Percentiles rank a stretch among this genome's conserved stretches.
Evolutionary conservation across 1,140 invertebrate species (phyloP).

Genomic region (Psix sp.): DNA sequence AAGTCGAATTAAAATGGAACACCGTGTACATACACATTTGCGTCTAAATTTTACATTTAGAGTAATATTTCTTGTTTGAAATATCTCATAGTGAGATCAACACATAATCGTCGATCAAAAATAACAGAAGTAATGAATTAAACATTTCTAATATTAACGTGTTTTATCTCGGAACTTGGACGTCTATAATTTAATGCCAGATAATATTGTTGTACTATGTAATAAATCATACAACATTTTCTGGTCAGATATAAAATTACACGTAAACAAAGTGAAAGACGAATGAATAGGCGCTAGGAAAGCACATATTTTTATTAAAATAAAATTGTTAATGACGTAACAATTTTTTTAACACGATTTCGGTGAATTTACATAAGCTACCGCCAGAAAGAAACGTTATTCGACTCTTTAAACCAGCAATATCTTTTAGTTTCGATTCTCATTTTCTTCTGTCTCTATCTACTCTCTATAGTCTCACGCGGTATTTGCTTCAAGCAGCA

Average conservation of each 20-base stretch:
- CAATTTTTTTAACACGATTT: conserved; percentile 43
- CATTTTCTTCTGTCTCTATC: conserved; percentile 54
- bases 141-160: conserved; percentile 40
- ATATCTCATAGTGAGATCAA: conserved; percentile 30
- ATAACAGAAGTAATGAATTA: conserved; percentile 34
- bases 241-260: conserved; percentile 23
- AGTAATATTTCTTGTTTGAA: conserved; percentile 1
- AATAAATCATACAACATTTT: conserved; percentile 48
- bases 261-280: conserved; percentile 9
- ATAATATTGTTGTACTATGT: conserved; percentile 43
- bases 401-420: conserved; percentile 44
- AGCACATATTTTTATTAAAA: conserved; percentile 9
- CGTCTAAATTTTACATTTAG: background rate
- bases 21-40: too few relatives aligned
- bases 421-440: conserved; percentile 50
- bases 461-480: conserved; percentile 57
- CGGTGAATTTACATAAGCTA: conserved; percentile 49
- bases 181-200: conserved; percentile 34
- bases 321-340: conserved; percentile 23
- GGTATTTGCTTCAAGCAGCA: conserved; percentile 67
- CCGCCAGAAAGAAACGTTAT: conserved; percentile 33
- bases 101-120: conserved; percentile 29
- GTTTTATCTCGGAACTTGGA: conserved; percentile 16
- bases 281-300: conserved; percentile 14
- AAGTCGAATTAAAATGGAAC: too few relatives aligned